Evolutionary conservation across 35 echinoderm and acorn worm species (phyloP), one percentile per base, ranked within the genome.

Genomic region (Lytechinus pictus): DNA sequence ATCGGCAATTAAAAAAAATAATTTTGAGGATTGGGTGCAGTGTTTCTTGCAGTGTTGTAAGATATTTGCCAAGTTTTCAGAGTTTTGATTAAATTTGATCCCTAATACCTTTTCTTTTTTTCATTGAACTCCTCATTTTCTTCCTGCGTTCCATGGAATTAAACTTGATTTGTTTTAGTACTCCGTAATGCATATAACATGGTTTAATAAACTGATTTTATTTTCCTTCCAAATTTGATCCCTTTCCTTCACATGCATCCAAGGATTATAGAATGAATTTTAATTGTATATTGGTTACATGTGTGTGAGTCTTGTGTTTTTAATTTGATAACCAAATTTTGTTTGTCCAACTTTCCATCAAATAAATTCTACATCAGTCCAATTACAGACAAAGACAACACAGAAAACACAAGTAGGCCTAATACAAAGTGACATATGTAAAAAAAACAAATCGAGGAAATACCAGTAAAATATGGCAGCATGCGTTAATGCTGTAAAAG

Each of bases 111-210:
- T n/a, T 5, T 24, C 66, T 24, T 16, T 79, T 79, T 79, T 19
- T 79, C 66, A 44, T 44, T 44, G 33, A 44, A 44, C 33, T 44
- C 33, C 33, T n/a, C 33, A 44, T 44, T 44, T 44, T 44, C 21
- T 79, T 24, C 66, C 66, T 79, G 66, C 66, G 21, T 79, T 79
- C 66, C 66, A 79, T 79, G 66, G 66, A 79, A 79, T 71, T 71
- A 13, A 44, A 13, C 19, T 71, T 71, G 61, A 71, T 24, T 71
- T 71, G 0, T 71, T 71, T 71, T 13, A 71, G 14, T 21, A 71
- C 19, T 71, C 61, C 9, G 19, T 24, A 21, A 2, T 58, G 56
- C 61, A 71, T 71, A 6, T 71, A 3, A 71, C 19, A 79, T 79
- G 16, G 4, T 79, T 79, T 7, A 19, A 79, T 79, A 24, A 1